Conservation (phyloP, 2,888 invertebrate species). For the Lasiommata megera region DNA sequence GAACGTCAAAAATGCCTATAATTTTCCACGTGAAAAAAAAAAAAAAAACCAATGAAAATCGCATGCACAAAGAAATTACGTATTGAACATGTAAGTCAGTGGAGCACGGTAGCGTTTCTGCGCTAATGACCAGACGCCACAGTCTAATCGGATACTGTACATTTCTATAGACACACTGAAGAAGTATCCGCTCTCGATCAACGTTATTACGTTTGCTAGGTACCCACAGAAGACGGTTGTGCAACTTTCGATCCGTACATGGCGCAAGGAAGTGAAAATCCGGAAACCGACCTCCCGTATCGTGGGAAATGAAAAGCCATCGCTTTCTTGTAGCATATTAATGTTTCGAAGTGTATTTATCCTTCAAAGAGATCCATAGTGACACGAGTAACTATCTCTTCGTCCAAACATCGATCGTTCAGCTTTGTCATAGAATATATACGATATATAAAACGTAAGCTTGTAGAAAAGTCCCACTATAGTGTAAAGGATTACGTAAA, state of each 20-base stretch:
- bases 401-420: too few species aligned
- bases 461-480: too few species aligned
- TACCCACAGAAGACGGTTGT: not conserved
- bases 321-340: not conserved
- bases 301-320: not conserved
- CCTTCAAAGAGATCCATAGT: too few species aligned
- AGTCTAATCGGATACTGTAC: constrained; percentile 5
- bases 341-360: not conserved
- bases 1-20: too few species aligned
- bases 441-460: too few species aligned
- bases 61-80: constrained; percentile 4
- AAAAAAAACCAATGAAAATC: not conserved
- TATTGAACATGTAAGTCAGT: constrained; percentile 10
- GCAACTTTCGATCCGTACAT: constrained; percentile 9
- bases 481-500: too few species aligned
- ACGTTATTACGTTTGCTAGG: not conserved
- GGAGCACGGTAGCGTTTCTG: not conserved
- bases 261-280: constrained; percentile 14
- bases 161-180: not conserved
- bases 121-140: constrained; percentile 11
- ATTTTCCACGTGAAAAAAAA: too few species aligned
- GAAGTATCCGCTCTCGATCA: not conserved
- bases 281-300: constrained; percentile 5
- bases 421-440: too few species aligned
- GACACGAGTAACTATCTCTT: too few species aligned